Evolutionary conservation across 2,888 invertebrate species (phyloP), one percentile per base, ranked within the genome.

Genomic region (Cerceris ruficornis): DNA sequence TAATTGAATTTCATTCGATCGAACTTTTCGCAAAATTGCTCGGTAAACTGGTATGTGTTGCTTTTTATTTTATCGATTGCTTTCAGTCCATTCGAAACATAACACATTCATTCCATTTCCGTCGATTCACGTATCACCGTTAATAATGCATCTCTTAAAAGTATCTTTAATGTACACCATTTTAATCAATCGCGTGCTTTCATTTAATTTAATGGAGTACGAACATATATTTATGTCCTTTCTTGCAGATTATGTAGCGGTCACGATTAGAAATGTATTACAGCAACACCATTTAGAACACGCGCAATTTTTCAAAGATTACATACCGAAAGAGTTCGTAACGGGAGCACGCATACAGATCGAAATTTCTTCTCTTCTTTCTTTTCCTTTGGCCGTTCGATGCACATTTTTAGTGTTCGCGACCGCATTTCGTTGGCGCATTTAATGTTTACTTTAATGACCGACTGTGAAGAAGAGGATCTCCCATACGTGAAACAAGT

Each of bases 1-100:
- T 77, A 74, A 77, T 77, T 69, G 76, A 72, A 57, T 73, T 67
- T 52, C 59, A 50, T 41, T 59, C 49, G 50, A 74, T 64, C 69
- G 62, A 54, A 80, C 64, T 55, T 58, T 14, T 46, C 49, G 59
- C 14, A 43, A 54, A 64, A 49, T 54, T 67, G 50, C 58, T 58
- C 46, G 59, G 46, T 65, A 43, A 70, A 75, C 28, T 42, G 57
- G 62, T 46, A 52, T 6, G 9, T 54, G 14, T 11, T 17, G 55
- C 59, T 64, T 70, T 62, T 59, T 6, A 39, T 57, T 57, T 8
- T 15, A 17, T 57, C 55, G 28, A 17, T 57, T 17, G 13, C 13
- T 13, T 57, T 57, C 7, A 28, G 17, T 17, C 7, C 1, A 39
- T 17, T 17, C 4, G 17, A 55, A n/a, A n/a, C n/a, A 28, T 28